Evolutionary conservation across 1,140 invertebrate genomes (phyloP).

Genomic region (Maconellicoccus hirsutus): DNA sequence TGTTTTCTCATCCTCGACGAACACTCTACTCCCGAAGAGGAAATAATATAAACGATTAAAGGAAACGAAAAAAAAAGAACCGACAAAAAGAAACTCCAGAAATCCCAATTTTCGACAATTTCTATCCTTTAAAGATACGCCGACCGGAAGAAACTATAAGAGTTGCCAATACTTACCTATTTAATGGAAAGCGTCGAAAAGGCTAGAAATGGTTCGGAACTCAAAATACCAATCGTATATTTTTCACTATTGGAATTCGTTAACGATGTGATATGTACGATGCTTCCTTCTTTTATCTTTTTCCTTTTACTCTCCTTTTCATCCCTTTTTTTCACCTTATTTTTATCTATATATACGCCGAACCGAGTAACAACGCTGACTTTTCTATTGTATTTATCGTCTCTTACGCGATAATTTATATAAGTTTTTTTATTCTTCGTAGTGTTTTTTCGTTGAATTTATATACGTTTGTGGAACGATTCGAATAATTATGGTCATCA

Average conservation of each 20-base stretch:
- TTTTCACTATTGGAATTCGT: background rate
- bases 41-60: slow-evolving; percentile 15
- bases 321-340: slow-evolving; percentile 22
- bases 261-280: background rate
- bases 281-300: slow-evolving; percentile 12
- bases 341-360: background rate
- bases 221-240: background rate
- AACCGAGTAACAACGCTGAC: too few species aligned
- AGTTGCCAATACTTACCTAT: slow-evolving; percentile 4
- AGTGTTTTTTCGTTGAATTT: too few species aligned
- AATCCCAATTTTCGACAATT: background rate
- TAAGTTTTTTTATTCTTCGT: too few species aligned
- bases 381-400: too few species aligned
- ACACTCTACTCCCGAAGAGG: background rate
- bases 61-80: background rate
- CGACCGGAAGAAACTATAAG: slow-evolving; percentile 15
- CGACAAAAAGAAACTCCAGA: background rate
- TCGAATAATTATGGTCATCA: too few species aligned
- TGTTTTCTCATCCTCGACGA: background rate
- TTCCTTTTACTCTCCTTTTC: slow-evolving; percentile 22
- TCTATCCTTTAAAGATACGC: background rate
- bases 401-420: too few species aligned
- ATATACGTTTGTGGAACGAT: too few species aligned
- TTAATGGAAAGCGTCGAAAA: background rate
- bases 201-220: background rate